Percentiles rank a stretch among this genome's conserved stretches.
Evolutionary conservation across 2,888 invertebrate genomes (phyloP).

Genomic region (Oscheius myriophilus): DNA sequence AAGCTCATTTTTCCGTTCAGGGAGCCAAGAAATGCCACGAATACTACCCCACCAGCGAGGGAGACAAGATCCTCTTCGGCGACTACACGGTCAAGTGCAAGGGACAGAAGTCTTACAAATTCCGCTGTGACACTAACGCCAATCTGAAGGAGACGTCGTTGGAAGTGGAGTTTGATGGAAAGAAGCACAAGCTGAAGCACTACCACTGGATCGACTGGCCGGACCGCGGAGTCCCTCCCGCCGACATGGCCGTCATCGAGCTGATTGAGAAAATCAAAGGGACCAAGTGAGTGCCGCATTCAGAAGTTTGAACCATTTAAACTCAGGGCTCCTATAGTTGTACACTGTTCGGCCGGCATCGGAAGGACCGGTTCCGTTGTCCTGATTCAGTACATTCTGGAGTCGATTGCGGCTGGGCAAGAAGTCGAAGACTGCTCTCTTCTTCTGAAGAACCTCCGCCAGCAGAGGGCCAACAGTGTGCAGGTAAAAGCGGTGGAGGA

Average conservation of each 20-base stretch:
- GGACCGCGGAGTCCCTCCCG: constrained; percentile 46
- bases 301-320: background rate
- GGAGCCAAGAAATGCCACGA: constrained; percentile 44
- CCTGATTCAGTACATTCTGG: constrained; percentile 50
- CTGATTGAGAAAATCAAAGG: constrained; percentile 31
- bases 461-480: constrained; percentile 47
- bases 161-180: constrained; percentile 25
- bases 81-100: constrained; percentile 19
- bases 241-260: constrained; percentile 41
- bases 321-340: constrained; percentile 43
- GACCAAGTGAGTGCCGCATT: constrained; percentile 26
- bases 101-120: constrained; percentile 21
- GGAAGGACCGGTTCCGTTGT: constrained; percentile 51
- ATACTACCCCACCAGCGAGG: constrained; percentile 39
- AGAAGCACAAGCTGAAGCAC: constrained; percentile 32
- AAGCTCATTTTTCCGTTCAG: background rate
- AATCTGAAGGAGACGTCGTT: constrained; percentile 34
- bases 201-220: constrained; percentile 56
- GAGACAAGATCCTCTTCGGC: constrained; percentile 31
- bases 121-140: constrained; percentile 28
- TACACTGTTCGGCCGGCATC: constrained; percentile 55
- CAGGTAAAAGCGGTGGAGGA: too few relatives aligned
- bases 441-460: constrained; percentile 45
- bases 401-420: constrained; percentile 34
- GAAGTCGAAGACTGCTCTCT: constrained; percentile 37